Conservation (phyloP, 1,140 invertebrate species). For the Bombus superbus region DNA sequence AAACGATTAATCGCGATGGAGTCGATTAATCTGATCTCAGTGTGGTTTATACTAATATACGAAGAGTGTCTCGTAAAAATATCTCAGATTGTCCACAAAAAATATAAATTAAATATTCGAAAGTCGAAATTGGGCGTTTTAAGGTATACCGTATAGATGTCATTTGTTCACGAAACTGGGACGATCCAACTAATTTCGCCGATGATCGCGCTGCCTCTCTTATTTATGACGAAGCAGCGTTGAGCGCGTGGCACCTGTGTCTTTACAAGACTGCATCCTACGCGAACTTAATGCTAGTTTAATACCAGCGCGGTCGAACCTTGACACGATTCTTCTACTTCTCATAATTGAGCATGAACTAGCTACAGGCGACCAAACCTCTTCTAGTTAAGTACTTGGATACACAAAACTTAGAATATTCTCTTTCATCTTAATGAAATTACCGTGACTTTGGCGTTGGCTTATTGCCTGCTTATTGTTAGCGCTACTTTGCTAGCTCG, state of each 20-base stretch:
- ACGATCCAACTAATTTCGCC: neutral
- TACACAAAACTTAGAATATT: neutral
- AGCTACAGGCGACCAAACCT: conserved; percentile 18
- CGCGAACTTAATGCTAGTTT: conserved; percentile 35
- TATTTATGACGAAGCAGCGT: conserved; percentile 27
- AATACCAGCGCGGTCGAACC: conserved; percentile 29
- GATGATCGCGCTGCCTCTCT: neutral
- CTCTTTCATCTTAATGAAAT: neutral
- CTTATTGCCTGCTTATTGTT: no score
- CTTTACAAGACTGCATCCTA: conserved; percentile 33
- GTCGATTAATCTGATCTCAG: neutral
- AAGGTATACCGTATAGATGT: neutral
- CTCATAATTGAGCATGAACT: conserved; percentile 25
- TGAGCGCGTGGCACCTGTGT: conserved; percentile 32
- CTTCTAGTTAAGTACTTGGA: neutral
- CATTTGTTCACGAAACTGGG: neutral
- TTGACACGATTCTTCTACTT: conserved; percentile 52
- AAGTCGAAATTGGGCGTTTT: no score
- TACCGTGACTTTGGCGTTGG: no score
- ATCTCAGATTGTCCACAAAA: no score
- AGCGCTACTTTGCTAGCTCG: neutral
- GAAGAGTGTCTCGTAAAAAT: no score
- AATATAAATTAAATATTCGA: neutral
- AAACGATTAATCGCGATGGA: neutral
- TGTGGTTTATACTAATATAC: no score